Percentiles rank a stretch among this genome's conserved stretches.
Evolutionary conservation across 2,113 vertebrate genomes (phyloP).

Genomic region (Rhabdomys dilectus): DNA sequence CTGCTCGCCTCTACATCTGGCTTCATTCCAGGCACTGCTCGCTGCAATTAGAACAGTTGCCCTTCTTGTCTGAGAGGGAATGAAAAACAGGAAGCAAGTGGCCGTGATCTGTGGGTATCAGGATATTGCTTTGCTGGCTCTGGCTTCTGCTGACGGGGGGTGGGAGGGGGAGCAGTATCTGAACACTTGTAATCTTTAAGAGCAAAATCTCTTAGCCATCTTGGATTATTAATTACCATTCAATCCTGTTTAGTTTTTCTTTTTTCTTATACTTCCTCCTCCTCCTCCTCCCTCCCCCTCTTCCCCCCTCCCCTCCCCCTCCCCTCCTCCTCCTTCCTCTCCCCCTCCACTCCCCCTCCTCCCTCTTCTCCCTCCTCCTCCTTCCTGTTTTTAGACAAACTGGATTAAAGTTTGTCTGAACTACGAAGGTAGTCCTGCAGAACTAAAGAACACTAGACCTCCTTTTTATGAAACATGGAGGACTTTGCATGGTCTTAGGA

Average conservation of each 20-base stretch:
- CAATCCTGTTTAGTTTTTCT: not conserved
- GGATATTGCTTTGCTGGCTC: slow-evolving; percentile 5
- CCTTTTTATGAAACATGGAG: not conserved
- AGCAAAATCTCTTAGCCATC: not conserved
- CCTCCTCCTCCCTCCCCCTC: too few species aligned
- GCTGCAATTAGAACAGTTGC: slow-evolving; percentile 33
- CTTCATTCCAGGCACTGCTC: not conserved
- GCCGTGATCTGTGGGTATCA: not conserved
- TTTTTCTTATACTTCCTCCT: not conserved
- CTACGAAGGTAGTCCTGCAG: not conserved
- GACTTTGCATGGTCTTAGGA: not conserved
- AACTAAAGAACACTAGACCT: not conserved
- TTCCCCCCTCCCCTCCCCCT: accelerated
- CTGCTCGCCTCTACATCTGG: not conserved
- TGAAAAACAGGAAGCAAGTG: slow-evolving; percentile 55
- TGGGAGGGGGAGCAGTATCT: not conserved
- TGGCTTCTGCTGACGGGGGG: not conserved
- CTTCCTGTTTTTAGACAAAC: too few species aligned
- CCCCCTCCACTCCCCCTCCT: too few species aligned
- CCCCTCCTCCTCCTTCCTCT: too few species aligned
- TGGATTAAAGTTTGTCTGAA: too few species aligned
- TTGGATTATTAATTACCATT: not conserved
- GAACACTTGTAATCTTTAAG: slow-evolving; percentile 8
- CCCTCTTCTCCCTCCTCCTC: too few species aligned
- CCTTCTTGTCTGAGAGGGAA: slow-evolving; percentile 5